Conservation (phyloP, 1,140 invertebrate species). For the Brachionus manjavacas region DNA sequence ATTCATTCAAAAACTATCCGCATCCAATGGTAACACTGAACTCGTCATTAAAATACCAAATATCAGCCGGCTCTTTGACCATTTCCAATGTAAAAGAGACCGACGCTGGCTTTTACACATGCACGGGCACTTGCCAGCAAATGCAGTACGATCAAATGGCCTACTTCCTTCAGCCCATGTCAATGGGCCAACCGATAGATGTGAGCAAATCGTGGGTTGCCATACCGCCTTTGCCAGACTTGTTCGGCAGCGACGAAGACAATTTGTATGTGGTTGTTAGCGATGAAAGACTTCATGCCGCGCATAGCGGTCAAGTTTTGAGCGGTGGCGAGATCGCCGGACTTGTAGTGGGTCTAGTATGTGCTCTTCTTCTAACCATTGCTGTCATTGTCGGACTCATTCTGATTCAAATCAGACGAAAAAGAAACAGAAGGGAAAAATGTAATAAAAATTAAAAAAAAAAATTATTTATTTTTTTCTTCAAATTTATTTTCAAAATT, state of each 20-base stretch:
- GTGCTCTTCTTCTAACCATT: not conserved
- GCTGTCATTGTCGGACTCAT: slow-evolving; percentile 1
- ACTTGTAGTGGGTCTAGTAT: slow-evolving; percentile 30
- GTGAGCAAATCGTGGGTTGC: not conserved
- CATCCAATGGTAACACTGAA: slow-evolving; percentile 15
- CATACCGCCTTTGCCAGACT: slow-evolving; percentile 6
- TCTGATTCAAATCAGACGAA: not conserved
- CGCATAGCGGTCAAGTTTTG: not conserved
- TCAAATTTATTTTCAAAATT: not conserved
- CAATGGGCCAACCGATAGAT: slow-evolving; percentile 20
- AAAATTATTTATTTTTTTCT: not conserved
- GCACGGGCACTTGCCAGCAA: not conserved
- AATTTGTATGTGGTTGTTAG: not conserved
- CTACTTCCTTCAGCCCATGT: not conserved
- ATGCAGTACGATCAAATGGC: slow-evolving; percentile 28
- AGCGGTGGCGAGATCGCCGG: slow-evolving; percentile 38
- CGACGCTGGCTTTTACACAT: slow-evolving; percentile 39
- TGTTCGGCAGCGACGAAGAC: not conserved
- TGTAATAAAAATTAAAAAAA: not conserved
- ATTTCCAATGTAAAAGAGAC: slow-evolving; percentile 29
- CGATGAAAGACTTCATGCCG: slow-evolving; percentile 21
- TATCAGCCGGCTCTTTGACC: not conserved
- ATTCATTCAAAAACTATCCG: not conserved
- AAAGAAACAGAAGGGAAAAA: not conserved
- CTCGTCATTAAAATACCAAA: not conserved